A percentile compares a stretch with the other conserved stretches of the same genome.
phyloP scores from a whole-genome alignment of 2,888 invertebrate species.

The Eurois occulta region DNA sequence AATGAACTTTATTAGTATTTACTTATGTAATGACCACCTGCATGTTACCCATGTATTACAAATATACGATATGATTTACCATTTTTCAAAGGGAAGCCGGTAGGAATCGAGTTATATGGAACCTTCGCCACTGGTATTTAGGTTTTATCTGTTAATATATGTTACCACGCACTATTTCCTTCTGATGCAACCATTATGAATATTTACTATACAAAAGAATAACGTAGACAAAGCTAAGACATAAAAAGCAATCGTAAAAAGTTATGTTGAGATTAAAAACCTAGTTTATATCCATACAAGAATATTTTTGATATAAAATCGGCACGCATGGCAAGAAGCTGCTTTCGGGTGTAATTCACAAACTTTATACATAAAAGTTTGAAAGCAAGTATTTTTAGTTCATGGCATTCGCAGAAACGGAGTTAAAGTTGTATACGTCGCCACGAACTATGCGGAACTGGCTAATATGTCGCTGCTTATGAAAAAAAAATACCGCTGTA shows the following conservation, averaged over 20 bases:
- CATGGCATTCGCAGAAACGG: conserved; percentile 66
- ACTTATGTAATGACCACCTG: no score
- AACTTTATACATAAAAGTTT: conserved; percentile 74
- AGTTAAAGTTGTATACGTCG: conserved; percentile 73
- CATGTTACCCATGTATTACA: no score
- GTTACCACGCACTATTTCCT: conserved; percentile 14
- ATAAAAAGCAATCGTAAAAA: conserved; percentile 43
- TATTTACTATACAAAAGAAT: conserved; percentile 36
- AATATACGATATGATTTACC: no score
- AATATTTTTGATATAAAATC: conserved; percentile 48
- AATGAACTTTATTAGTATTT: no score
- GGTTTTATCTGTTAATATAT: background rate
- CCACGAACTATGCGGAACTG: conserved; percentile 53
- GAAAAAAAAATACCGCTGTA: conserved; percentile 76
- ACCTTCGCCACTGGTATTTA: no score
- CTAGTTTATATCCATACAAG: conserved; percentile 36
- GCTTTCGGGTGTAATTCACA: conserved; percentile 66
- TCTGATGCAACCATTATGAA: conserved; percentile 8
- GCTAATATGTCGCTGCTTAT: conserved; percentile 66
- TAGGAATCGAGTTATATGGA: no score
- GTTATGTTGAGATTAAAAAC: conserved; percentile 50
- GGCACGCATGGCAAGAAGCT: conserved; percentile 49
- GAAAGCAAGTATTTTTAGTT: conserved; percentile 71
- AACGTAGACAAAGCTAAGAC: conserved; percentile 24
- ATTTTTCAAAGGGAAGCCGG: no score